These are phyloP conservation scores for Notolepis coatsorum DNA, from an alignment of 2,797 vertebrate genomes.

Conservation along the genomic window DNA sequence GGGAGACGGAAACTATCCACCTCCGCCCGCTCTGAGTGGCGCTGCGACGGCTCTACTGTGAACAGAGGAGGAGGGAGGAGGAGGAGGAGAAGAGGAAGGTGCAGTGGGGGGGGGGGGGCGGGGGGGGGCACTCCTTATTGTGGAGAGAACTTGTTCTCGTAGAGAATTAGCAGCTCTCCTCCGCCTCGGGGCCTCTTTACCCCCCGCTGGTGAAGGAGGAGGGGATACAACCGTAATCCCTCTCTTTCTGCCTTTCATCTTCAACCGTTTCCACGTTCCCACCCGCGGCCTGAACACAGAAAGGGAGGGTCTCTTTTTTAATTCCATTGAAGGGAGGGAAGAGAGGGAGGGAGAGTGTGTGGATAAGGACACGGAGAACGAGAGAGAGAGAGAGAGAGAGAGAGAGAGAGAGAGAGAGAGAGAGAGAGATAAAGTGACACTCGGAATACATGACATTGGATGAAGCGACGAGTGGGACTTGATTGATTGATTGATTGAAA, in stretches of 20 bases:
- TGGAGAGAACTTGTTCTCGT: slow-evolving; percentile 4
- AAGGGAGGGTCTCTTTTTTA: slow-evolving; percentile 14
- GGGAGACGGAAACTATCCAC: too few species aligned
- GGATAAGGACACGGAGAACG: slow-evolving; percentile 7
- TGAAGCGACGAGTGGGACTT: too few species aligned
- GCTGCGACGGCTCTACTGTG: neutral
- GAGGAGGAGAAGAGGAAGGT: slow-evolving; percentile 15
- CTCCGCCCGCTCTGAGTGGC: slow-evolving; percentile 1
- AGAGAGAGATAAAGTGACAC: too few species aligned
- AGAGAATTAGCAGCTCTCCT: slow-evolving; percentile 16
- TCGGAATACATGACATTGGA: too few species aligned
- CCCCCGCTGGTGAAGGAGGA: slow-evolving; percentile 20
- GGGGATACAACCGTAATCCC: slow-evolving; percentile 28
- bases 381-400: neutral
- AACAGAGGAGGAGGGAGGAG: slow-evolving; percentile 8
- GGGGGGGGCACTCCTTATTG: slow-evolving; percentile 24
- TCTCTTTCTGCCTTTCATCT: slow-evolving; percentile 13
- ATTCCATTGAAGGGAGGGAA: neutral
- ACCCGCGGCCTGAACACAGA: slow-evolving; percentile 12
- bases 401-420: neutral
- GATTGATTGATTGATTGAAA: too few species aligned
- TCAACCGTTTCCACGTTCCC: slow-evolving; percentile 23
- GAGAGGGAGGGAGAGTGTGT: neutral
- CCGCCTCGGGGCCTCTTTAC: slow-evolving; percentile 26
- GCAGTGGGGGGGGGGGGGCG: too few species aligned